Percentiles rank a stretch among this genome's conserved stretches.
Evolutionary conservation across 2,113 vertebrate species (phyloP).

Genomic region (Dipodomys stephensi): DNA sequence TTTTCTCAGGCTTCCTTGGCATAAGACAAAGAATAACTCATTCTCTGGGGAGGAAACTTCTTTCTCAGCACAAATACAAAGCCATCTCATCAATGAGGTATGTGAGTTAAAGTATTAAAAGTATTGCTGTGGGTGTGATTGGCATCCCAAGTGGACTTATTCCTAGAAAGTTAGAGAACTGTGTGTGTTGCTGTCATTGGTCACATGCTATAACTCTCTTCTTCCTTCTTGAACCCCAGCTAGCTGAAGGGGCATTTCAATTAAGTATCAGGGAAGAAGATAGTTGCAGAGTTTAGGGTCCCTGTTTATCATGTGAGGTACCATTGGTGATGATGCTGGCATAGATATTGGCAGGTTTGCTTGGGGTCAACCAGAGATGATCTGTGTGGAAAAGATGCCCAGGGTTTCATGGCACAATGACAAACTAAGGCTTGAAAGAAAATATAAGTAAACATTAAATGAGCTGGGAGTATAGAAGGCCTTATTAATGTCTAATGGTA

Average conservation of each 20-base stretch:
- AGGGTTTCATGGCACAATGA: background rate
- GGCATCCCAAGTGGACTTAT: constrained; percentile 58
- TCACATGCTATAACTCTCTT: background rate
- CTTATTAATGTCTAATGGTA: constrained; percentile 48
- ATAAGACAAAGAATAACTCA: constrained; percentile 55
- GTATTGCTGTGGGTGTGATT: constrained; percentile 54
- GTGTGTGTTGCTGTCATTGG: background rate
- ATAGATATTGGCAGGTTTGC: background rate
- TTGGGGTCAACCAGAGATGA: background rate
- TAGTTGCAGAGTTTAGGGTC: background rate
- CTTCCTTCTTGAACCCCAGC: background rate
- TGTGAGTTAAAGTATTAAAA: constrained; percentile 50
- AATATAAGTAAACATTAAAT: constrained; percentile 42
- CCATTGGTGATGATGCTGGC: too few relatives aligned
- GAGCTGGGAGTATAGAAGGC: constrained; percentile 24
- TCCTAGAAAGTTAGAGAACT: constrained; percentile 68
- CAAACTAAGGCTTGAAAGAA: constrained; percentile 2
- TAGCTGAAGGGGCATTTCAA: background rate
- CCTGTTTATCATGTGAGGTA: background rate
- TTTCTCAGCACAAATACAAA: constrained; percentile 50
- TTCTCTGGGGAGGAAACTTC: constrained; percentile 42
- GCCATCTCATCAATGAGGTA: constrained; percentile 31
- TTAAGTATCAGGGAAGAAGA: background rate
- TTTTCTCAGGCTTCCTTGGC: constrained; percentile 71
- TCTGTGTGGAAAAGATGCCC: background rate